These are phyloP conservation scores for Corvus moneduloides DNA, from an alignment of 2,113 vertebrate genomes.

Conservation along the genomic window DNA sequence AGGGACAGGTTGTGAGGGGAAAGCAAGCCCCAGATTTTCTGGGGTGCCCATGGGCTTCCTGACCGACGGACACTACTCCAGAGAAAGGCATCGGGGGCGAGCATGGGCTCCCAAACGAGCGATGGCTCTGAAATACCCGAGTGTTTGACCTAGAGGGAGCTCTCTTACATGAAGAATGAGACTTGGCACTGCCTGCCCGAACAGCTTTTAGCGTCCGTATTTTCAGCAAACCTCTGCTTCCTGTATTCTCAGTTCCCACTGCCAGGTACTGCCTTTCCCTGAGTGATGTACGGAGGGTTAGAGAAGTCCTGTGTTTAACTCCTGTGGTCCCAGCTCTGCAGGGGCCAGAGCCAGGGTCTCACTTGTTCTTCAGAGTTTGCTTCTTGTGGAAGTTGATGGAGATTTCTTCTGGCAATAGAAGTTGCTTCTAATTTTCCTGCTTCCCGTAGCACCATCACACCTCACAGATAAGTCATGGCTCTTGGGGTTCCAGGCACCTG, in stretches of 20 bases:
- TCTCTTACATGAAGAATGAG: slow-evolving; percentile 52
- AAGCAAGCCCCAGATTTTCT: not conserved
- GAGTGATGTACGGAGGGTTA: not conserved
- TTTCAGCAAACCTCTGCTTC: not conserved
- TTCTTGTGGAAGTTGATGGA: not conserved
- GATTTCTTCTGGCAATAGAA: not conserved
- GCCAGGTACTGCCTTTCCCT: not conserved
- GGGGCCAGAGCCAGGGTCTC: not conserved
- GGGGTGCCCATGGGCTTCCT: not conserved
- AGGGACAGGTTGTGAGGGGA: accelerated
- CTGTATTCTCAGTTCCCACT: not conserved
- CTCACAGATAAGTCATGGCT: not conserved
- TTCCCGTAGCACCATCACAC: not conserved
- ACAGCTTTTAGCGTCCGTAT: not conserved
- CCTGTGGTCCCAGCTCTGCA: not conserved
- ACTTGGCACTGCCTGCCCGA: not conserved
- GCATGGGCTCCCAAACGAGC: not conserved
- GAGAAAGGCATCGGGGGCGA: not conserved
- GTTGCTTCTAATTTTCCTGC: not conserved
- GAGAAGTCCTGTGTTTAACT: not conserved
- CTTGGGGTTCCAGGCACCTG: not conserved
- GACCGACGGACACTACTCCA: not conserved
- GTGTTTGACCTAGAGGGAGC: slow-evolving; percentile 68
- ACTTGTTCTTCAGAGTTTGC: accelerated
- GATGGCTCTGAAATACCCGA: slow-evolving; percentile 61